These are phyloP conservation scores for Listrodromus nycthemerus DNA, from an alignment of 2,888 invertebrate species.

Conservation along the genomic window DNA sequence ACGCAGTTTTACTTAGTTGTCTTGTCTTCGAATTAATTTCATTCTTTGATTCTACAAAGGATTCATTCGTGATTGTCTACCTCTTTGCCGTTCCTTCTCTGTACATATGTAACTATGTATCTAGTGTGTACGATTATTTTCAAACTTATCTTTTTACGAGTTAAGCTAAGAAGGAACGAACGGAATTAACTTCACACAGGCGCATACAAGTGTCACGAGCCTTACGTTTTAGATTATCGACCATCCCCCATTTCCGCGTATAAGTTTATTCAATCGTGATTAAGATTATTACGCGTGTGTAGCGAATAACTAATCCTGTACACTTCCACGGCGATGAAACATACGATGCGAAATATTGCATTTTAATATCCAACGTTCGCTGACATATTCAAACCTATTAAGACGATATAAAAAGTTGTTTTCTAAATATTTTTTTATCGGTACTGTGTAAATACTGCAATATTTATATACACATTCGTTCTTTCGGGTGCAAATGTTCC, in stretches of 20 bases:
- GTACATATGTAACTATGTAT: constrained; percentile 70
- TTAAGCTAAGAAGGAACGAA: constrained; percentile 56
- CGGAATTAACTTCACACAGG: constrained; percentile 48
- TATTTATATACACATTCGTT: constrained; percentile 68
- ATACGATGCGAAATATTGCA: constrained; percentile 24
- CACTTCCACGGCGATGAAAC: constrained; percentile 26
- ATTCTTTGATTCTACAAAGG: constrained; percentile 20
- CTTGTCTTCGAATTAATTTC: constrained; percentile 18
- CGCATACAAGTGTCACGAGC: constrained; percentile 43
- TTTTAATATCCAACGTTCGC: constrained; percentile 4
- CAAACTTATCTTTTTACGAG: constrained; percentile 17
- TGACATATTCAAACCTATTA: background rate
- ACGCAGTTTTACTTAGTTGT: background rate
- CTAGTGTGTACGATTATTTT: constrained; percentile 55
- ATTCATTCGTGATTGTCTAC: constrained; percentile 56
- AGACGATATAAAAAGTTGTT: constrained; percentile 34
- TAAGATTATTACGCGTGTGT: constrained; percentile 22
- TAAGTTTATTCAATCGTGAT: constrained; percentile 22
- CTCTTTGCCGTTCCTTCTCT: constrained; percentile 59
- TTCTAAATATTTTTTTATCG: constrained; percentile 61
- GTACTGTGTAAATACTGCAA: constrained; percentile 59
- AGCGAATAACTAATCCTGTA: constrained; percentile 37
- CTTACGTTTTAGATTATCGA: constrained; percentile 4
- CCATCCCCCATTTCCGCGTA: constrained; percentile 9
- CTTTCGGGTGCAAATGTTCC: constrained; percentile 49